Evolutionary conservation across 2,888 invertebrate genomes (phyloP).

Genomic region (Dorcus hopei): DNA sequence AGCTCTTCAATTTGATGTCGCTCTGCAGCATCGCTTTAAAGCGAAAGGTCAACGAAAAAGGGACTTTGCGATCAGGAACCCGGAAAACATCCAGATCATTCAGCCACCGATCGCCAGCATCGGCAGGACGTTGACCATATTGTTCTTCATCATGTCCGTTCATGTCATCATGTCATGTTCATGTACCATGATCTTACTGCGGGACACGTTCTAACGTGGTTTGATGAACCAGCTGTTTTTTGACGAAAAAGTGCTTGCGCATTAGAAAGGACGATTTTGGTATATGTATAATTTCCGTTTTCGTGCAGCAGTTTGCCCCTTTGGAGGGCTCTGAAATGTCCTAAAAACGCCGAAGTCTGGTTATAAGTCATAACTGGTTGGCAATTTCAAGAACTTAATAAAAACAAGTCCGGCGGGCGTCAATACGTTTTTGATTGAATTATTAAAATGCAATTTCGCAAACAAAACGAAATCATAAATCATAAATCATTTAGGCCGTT

Average conservation of each 20-base stretch:
- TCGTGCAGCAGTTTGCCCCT: conserved; percentile 85
- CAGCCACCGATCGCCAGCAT: conserved; percentile 98
- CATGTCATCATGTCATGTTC: no score
- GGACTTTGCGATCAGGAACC: conserved; percentile 74
- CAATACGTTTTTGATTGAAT: no score
- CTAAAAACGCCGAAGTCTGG: no score
- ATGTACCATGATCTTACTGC: conserved; percentile 79
- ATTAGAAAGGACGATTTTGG: conserved; percentile 85
- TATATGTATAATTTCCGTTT: conserved; percentile 93
- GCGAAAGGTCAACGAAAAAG: conserved; percentile 91
- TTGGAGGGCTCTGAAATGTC: conserved; percentile 58
- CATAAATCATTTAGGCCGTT: no score
- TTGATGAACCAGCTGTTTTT: conserved; percentile 81
- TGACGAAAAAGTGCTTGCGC: conserved; percentile 89
- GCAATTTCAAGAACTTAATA: no score
- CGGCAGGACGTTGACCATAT: conserved; percentile 92
- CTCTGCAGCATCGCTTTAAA: conserved; percentile 98
- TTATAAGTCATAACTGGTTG: no score
- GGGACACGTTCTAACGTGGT: conserved; percentile 67
- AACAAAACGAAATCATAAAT: no score
- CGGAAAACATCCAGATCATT: conserved; percentile 89
- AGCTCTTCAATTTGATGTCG: conserved; percentile 85
- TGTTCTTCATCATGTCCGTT: conserved; percentile 96
- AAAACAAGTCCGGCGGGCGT: no score
- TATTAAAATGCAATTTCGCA: no score